Evolutionary conservation across 23 tunicate species (phyloP), one percentile per base, ranked within the genome.

Genomic region (Phallusia fumigata): DNA sequence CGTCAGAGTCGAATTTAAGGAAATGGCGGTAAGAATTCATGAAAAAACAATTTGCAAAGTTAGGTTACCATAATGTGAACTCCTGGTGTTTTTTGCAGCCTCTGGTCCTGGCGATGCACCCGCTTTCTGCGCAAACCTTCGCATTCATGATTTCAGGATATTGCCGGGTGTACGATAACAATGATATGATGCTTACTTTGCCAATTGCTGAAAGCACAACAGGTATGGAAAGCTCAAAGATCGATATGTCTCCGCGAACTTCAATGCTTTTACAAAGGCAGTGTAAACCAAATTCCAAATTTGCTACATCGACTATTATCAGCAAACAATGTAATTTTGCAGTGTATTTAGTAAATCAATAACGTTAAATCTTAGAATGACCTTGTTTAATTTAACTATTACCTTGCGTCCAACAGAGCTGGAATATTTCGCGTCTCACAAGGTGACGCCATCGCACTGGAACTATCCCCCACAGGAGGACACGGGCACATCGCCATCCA

Each of bases 121-220:
- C 85, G 3, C 80, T 81, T 31, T 73, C 85, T 32, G 98, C 98
- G 11, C 90, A 76, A 26, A 89, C 86, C 65, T 89, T 94, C 32
- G 91, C 95, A 11, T 80, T 85, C 76, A 83, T 94, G 88, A 74
- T 94, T 19, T 93, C 88, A 31, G 98, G 98, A 30, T 94, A 94
- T 72, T 94, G 94, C 65, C 87, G 95, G 11, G 88, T 94, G 16
- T 81, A 86, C 36, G 88, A 74, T 11, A 89, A 94, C 44, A 75
- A 80, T 28, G 85, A 89, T 31, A 86, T 94, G 88, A 87, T 94
- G 84, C 83, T 94, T 19, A 92, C 97, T 0, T 76, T 92, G 36
- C 97, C 97, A 16, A 22, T 90, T 0, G 45, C 89, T 33, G 95
- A 89, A 36, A 75, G 83, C 84, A 79, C 69, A 11, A 24, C 26